A percentile compares a stretch with the other conserved stretches of the same genome.
phyloP scores from a whole-genome alignment of 2,113 vertebrate genomes.

The Hippocampus mohnikei region DNA sequence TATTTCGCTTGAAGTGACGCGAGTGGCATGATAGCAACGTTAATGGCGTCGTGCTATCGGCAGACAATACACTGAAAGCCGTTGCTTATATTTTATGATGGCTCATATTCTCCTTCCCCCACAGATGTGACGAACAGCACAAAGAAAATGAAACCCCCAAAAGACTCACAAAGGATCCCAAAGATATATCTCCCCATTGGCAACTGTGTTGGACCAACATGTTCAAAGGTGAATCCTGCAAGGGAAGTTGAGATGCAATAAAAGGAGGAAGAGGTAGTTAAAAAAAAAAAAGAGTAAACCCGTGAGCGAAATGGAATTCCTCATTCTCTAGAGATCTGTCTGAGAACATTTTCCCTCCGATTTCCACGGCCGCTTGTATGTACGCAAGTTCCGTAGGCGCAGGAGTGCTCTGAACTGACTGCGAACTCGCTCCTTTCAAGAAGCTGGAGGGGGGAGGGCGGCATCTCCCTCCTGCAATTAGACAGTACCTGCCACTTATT shows the following conservation, averaged over 20 bases:
- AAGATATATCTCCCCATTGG: conserved; percentile 1
- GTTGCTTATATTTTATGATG: background rate
- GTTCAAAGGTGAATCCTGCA: conserved; percentile 15
- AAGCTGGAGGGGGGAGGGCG: background rate
- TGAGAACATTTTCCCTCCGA: conserved; percentile 24
- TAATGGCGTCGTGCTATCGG: background rate
- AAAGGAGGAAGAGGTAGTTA: background rate
- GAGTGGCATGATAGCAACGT: background rate
- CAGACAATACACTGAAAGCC: background rate
- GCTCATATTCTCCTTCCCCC: conserved; percentile 7
- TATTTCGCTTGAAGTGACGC: background rate
- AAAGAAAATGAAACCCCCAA: conserved; percentile 4
- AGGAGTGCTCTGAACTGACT: conserved; percentile 49
- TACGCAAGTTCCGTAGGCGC: conserved; percentile 42
- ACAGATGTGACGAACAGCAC: conserved; percentile 37
- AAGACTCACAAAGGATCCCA: conserved; percentile 6
- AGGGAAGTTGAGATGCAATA: conserved; percentile 19
- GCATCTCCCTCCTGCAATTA: conserved; percentile 23
- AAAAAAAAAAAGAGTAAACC: conserved; percentile 15
- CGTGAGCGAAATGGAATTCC: conserved; percentile 49
- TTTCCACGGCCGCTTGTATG: background rate
- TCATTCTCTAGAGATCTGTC: conserved; percentile 42
- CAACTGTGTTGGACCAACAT: conserved; percentile 15
- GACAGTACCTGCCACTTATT: conserved; percentile 23
- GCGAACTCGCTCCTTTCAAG: conserved; percentile 38